A percentile compares a stretch with the other conserved stretches of the same genome.
Evolutionary conservation across 2,888 invertebrate species (phyloP).

Genomic region (Nymphalis polychloros): DNA sequence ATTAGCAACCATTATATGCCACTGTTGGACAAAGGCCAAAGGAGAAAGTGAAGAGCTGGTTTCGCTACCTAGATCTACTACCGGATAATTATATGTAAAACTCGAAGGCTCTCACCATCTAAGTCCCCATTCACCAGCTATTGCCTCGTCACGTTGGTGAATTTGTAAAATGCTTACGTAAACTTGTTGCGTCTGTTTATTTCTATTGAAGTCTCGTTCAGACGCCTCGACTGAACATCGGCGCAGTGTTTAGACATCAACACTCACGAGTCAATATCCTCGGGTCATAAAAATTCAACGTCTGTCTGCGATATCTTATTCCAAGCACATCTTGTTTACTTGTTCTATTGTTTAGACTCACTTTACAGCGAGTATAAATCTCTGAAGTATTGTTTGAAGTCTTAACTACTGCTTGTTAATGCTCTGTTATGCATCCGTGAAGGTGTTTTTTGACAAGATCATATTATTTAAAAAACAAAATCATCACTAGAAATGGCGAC

Average conservation of each 20-base stretch:
- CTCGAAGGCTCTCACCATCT: no score
- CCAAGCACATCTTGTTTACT: slow-evolving; percentile 29
- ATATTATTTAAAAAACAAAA: neutral
- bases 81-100: no score
- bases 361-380: slow-evolving; percentile 36
- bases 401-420: slow-evolving; percentile 26
- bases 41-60: no score
- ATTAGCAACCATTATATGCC: no score
- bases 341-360: slow-evolving; percentile 30
- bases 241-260: neutral
- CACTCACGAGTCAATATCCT: slow-evolving; percentile 24
- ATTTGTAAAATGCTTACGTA: neutral
- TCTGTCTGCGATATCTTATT: slow-evolving; percentile 22
- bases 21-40: no score
- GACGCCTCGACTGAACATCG: neutral
- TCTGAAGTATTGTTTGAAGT: slow-evolving; percentile 35
- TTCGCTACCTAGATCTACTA: no score
- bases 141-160: neutral
- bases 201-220: neutral
- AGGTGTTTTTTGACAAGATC: neutral
- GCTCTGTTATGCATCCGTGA: slow-evolving; percentile 21
- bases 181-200: neutral
- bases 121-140: no score
- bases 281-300: slow-evolving; percentile 22
- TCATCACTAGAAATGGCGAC: neutral